Conservation (phyloP, 1,140 invertebrate genomes). For the Brachionus manjavacas region DNA sequence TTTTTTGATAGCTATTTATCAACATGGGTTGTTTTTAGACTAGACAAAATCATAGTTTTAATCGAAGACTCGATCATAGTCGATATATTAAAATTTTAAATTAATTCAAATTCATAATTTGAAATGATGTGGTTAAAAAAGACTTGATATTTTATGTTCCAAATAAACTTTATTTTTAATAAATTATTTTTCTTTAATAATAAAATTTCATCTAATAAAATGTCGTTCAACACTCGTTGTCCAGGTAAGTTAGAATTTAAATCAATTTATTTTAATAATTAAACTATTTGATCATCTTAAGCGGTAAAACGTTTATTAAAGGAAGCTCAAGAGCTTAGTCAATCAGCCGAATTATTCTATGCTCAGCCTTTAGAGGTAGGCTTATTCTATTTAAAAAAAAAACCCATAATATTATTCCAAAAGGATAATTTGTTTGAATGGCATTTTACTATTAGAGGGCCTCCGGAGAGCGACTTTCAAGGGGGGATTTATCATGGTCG, state of each 20-base stretch:
- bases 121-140: slow-evolving; percentile 32
- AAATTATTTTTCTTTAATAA: slow-evolving; percentile 5
- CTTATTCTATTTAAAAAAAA: background rate
- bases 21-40: background rate
- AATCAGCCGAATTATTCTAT: slow-evolving; percentile 81
- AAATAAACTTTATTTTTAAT: background rate
- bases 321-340: slow-evolving; percentile 77
- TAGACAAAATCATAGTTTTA: background rate
- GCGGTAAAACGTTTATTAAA: slow-evolving; percentile 86
- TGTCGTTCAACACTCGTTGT: slow-evolving; percentile 38
- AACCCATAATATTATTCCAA: slow-evolving; percentile 45
- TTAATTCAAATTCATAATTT: slow-evolving; percentile 16
- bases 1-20: background rate
- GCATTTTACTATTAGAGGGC: slow-evolving; percentile 90
- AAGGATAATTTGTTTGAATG: slow-evolving; percentile 90
- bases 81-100: slow-evolving; percentile 32
- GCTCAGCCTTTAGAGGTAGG: slow-evolving; percentile 73
- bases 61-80: background rate
- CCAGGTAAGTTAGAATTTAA: background rate
- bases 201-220: background rate
- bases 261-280: background rate
- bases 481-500: slow-evolving; percentile 82
- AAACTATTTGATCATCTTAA: slow-evolving; percentile 43
- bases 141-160: slow-evolving; percentile 34
- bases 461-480: slow-evolving; percentile 78